These are phyloP conservation scores for Micromys minutus DNA, from an alignment of 2,113 vertebrate genomes.

Conservation along the genomic window DNA sequence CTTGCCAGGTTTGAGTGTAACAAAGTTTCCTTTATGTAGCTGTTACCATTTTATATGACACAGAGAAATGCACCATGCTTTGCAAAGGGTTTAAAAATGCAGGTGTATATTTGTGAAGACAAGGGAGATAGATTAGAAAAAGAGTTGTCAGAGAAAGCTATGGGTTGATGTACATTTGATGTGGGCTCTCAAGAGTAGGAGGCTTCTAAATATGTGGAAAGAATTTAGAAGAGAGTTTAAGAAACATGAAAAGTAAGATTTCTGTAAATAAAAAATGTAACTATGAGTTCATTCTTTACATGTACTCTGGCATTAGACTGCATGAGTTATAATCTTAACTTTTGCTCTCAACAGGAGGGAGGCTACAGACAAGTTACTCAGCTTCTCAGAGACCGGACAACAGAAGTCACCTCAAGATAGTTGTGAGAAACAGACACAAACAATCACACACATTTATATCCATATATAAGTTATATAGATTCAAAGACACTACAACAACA, in stretches of 20 bases:
- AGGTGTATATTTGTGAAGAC: background rate
- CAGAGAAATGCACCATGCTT: background rate
- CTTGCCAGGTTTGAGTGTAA: background rate
- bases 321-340: background rate
- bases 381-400: background rate
- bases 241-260: slow-evolving; percentile 16
- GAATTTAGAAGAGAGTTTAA: background rate
- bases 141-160: background rate
- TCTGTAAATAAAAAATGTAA: background rate
- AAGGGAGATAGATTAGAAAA: background rate
- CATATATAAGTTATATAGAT: background rate
- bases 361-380: background rate
- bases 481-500: background rate
- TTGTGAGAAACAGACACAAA: background rate
- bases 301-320: background rate
- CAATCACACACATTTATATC: background rate
- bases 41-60: background rate
- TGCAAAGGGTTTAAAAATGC: background rate
- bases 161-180: background rate
- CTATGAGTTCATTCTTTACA: background rate
- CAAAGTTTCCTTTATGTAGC: background rate
- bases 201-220: slow-evolving; percentile 27
- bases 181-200: background rate
- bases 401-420: background rate
- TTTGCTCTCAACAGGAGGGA: background rate